Evolutionary conservation across 2,113 vertebrate genomes (phyloP).

Genomic region (Aegotheles bennettii): DNA sequence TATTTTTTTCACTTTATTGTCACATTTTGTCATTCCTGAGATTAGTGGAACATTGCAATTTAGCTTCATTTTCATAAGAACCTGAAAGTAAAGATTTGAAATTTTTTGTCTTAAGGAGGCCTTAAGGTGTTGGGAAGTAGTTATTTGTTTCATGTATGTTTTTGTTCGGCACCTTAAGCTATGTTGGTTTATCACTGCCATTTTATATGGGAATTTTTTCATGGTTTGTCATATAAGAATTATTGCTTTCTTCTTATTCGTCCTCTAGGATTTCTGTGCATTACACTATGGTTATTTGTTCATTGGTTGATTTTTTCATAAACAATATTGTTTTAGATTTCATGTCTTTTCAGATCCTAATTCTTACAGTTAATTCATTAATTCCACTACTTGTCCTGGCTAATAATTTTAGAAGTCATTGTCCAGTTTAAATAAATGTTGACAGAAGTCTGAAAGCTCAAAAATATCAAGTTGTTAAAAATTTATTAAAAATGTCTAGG

Average conservation of each 20-base stretch:
- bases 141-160: neutral
- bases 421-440: neutral
- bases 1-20: neutral
- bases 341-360: neutral
- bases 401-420: neutral
- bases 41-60: neutral
- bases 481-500: neutral
- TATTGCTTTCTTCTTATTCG: neutral
- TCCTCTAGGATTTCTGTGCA: neutral
- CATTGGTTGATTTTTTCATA: neutral
- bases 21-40: neutral
- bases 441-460: neutral
- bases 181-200: neutral
- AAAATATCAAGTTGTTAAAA: neutral
- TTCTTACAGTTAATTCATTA: neutral
- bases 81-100: neutral
- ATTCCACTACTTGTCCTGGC: accelerated
- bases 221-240: neutral
- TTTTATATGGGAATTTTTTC: neutral
- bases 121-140: neutral
- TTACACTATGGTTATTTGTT: neutral
- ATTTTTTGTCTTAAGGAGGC: neutral
- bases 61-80: neutral
- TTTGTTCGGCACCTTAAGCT: neutral
- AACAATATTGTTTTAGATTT: neutral